phyloP scores from a whole-genome alignment of 2,888 invertebrate genomes.

The Parelbella ahira region DNA sequence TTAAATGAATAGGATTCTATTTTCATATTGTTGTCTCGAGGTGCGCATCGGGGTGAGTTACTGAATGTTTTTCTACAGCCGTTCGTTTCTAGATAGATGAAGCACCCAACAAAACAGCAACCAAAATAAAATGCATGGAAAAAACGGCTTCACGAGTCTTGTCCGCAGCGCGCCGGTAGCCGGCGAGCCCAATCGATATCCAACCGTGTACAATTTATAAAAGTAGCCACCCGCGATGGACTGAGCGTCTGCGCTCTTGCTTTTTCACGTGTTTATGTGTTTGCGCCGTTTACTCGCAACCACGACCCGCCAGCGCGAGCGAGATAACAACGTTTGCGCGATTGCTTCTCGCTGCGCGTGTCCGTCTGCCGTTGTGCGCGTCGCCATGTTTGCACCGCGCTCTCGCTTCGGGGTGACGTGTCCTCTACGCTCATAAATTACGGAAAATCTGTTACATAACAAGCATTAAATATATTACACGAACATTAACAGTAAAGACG shows the following conservation, averaged over 20 bases:
- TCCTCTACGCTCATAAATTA: too few relatives aligned
- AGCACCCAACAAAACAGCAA: constrained; percentile 12
- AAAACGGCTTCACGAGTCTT: constrained; percentile 4
- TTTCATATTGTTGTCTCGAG: too few relatives aligned
- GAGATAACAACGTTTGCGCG: constrained; percentile 47
- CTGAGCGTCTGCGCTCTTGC: constrained; percentile 69
- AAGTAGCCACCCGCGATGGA: constrained; percentile 39
- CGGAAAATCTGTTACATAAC: too few relatives aligned
- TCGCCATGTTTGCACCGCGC: constrained; percentile 48
- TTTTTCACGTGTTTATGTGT: constrained; percentile 53
- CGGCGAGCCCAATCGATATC: constrained; percentile 46
- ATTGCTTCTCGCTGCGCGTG: constrained; percentile 66
- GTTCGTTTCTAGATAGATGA: too few relatives aligned
- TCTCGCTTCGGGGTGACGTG: constrained; percentile 42
- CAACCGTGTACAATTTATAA: constrained; percentile 49
- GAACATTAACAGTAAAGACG: too few relatives aligned
- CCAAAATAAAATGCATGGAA: constrained; percentile 28
- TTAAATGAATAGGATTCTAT: too few relatives aligned
- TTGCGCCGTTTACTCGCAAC: constrained; percentile 35
- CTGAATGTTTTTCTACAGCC: too few relatives aligned
- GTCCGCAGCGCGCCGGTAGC: constrained; percentile 4
- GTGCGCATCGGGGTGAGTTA: too few relatives aligned
- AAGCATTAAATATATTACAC: too few relatives aligned
- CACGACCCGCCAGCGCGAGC: constrained; percentile 39
- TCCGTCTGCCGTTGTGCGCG: constrained; percentile 68